These are phyloP conservation scores for Eleginops maclovinus DNA, from an alignment of 2,113 vertebrate genomes.

Conservation along the genomic window DNA sequence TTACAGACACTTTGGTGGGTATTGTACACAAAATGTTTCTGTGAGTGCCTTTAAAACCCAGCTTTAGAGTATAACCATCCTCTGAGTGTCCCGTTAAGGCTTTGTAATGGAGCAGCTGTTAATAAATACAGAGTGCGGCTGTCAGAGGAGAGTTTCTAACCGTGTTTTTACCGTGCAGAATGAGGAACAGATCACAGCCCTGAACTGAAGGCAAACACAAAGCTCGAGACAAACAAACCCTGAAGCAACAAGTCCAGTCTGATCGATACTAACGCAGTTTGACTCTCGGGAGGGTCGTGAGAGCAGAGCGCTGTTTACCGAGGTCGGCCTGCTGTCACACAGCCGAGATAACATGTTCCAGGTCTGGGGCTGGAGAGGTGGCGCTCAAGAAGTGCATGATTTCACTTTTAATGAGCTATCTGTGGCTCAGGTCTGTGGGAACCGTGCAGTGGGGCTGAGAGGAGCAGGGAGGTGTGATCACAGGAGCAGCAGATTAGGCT, in stretches of 20 bases:
- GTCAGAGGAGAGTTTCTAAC: not conserved
- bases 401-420: not conserved
- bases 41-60: not conserved
- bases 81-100: not conserved
- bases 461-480: not conserved
- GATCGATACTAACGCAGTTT: conserved; percentile 34
- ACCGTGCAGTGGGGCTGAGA: not conserved
- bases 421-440: not conserved
- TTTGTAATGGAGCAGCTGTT: not conserved
- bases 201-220: conserved; percentile 67
- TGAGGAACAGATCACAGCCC: conserved; percentile 44
- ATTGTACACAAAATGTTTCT: not conserved
- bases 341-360: not conserved
- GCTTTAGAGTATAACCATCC: not conserved
- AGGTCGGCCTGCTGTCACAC: conserved; percentile 6
- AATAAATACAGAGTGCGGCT: not conserved
- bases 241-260: conserved; percentile 47
- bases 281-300: conserved; percentile 5
- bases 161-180: conserved; percentile 11
- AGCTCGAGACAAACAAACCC: conserved; percentile 56
- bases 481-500: not conserved
- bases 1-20: not conserved
- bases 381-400: not conserved
- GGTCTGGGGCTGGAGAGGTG: not conserved
- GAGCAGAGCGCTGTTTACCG: not conserved